Base-by-base conservation (phyloP, 92 coral and sea anemone species). In the Parazoanthus atlanticus region DNA sequence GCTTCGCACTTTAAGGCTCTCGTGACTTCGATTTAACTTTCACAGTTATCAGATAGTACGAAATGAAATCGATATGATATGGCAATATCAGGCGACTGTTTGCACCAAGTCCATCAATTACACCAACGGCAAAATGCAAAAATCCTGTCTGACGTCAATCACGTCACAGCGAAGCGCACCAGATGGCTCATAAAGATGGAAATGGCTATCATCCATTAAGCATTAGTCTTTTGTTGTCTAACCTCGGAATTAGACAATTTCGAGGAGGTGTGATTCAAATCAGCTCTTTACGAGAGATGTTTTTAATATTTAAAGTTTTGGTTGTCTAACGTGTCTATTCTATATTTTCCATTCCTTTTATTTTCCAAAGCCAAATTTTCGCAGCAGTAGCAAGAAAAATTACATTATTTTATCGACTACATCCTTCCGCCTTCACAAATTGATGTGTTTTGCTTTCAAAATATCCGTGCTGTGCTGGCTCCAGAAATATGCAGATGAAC, bases 361-460 rank as follows among this genome's bases (percentile, higher is more conserved):
- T 47, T 70, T 30, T 28, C 40, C 78, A 38, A 84, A 80, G 72
- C n/a, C 6, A 84, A 70, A 84, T 70, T 43, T 13, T 84, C 78
- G 32, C 87, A 84, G 64, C 87, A 84, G 87, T 43, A 29, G 78
- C 26, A 70, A 84, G 47, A 29, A 80, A 43, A 70, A 81, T 84
- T 43, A 26, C 40, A 84, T 84, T 84, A 71, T 46, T 70, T 70
- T 70, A 11, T 19, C 36, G 19, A 29, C 38, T 16, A 54, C 65
- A 71, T 38, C 78, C 78, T 84, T 84, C 78, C 78, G 87, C 78
- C 40, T 29, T 70, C 78, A 71, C 69, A 70, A 46, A 46, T 26
- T 29, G 87, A 84, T 43, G 76, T 67, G 26, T 70, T 70, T 70
- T 36, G 84, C 86, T 82, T 82, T 65, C 54, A 82, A 82, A 82